These are phyloP conservation scores for Trididemnum clinides DNA, from an alignment of 23 tunicate species.

Conservation along the genomic window DNA sequence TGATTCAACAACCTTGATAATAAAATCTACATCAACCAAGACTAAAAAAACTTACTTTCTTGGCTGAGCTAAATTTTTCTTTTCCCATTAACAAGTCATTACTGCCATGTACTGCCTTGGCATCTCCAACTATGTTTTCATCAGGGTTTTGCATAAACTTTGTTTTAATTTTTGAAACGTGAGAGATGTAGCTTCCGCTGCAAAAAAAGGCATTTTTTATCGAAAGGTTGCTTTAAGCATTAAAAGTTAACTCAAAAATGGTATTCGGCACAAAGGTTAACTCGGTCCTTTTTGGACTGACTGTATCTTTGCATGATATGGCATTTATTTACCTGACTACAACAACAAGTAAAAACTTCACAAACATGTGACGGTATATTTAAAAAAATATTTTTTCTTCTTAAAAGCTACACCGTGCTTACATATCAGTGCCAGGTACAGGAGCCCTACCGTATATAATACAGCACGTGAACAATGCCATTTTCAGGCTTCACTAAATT, in stretches of 20 bases:
- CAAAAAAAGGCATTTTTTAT: neutral
- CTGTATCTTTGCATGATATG: too few relatives aligned
- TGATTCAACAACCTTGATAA: too few relatives aligned
- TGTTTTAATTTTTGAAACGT: slow-evolving; percentile 67
- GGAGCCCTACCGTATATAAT: too few relatives aligned
- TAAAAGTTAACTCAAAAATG: too few relatives aligned
- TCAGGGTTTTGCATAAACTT: slow-evolving; percentile 68
- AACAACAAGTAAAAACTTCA: too few relatives aligned
- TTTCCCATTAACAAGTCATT: slow-evolving; percentile 45
- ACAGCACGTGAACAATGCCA: too few relatives aligned
- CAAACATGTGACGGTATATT: neutral
- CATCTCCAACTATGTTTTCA: slow-evolving; percentile 26
- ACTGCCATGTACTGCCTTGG: slow-evolving; percentile 43
- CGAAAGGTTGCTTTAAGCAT: too few relatives aligned
- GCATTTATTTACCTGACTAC: too few relatives aligned
- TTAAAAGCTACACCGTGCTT: neutral
- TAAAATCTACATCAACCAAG: too few relatives aligned
- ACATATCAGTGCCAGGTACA: neutral
- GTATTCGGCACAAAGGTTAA: too few relatives aligned
- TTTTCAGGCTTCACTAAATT: too few relatives aligned
- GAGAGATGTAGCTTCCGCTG: slow-evolving; percentile 60
- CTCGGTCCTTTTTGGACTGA: too few relatives aligned
- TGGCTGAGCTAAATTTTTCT: slow-evolving; percentile 88
- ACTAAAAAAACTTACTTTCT: slow-evolving; percentile 64
- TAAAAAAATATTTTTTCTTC: neutral